Percentiles rank a stretch among this genome's conserved stretches.
Conservation (phyloP, 2,888 invertebrate genomes). For the Drosophila algonquin region DNA sequence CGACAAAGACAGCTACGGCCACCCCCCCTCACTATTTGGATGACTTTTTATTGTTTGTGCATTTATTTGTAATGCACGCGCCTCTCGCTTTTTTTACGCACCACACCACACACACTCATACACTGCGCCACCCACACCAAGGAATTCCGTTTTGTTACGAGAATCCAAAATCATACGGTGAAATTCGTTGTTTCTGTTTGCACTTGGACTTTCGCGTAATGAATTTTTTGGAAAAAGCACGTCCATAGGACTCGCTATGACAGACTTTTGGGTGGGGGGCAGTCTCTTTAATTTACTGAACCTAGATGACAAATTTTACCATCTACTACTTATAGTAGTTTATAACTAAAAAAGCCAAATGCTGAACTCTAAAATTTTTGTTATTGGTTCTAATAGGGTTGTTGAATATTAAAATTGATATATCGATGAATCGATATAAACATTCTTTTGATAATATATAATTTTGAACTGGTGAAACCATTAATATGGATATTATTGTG, state of each 20-base stretch:
- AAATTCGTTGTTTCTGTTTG: slow-evolving; percentile 8
- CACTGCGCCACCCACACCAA: slow-evolving; percentile 1
- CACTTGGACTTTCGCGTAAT: not conserved
- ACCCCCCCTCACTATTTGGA: slow-evolving; percentile 34
- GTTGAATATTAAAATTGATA: not conserved
- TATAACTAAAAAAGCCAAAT: slow-evolving; percentile 33
- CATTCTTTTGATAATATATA: too few species aligned
- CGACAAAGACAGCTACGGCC: slow-evolving; percentile 4
- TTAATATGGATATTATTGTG: too few species aligned
- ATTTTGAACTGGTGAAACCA: too few species aligned
- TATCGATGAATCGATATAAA: not conserved
- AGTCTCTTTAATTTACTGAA: slow-evolving; percentile 38
- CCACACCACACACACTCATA: slow-evolving; percentile 14
- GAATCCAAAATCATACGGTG: not conserved
- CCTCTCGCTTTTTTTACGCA: slow-evolving; percentile 40
- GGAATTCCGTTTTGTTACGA: slow-evolving; percentile 1
- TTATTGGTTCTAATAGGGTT: slow-evolving; percentile 23
- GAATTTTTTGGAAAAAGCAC: not conserved
- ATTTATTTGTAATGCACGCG: slow-evolving; percentile 47
- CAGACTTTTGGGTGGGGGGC: slow-evolving; percentile 25
- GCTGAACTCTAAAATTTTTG: slow-evolving; percentile 10
- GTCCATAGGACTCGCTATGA: not conserved
- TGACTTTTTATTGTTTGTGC: slow-evolving; percentile 43
- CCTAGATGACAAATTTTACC: slow-evolving; percentile 34
- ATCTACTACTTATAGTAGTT: slow-evolving; percentile 25